Conservation (phyloP, 2,797 vertebrate species). For the Catamblyrhynchus diadema region DNA sequence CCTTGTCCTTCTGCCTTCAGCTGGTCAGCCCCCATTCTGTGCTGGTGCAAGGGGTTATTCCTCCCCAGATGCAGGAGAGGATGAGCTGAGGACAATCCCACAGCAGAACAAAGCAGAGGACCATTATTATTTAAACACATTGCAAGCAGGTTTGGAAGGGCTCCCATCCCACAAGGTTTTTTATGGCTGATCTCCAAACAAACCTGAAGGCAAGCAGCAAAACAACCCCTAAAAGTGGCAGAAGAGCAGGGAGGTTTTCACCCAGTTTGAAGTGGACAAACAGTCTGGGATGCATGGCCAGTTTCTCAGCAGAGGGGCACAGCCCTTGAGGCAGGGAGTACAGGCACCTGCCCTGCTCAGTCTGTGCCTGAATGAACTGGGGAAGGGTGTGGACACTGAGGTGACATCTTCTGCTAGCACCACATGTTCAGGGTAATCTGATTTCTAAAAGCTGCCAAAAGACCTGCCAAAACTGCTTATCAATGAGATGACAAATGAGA, state of each 20-base stretch:
- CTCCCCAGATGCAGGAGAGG: neutral
- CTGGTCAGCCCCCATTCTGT: no score
- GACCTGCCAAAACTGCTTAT: neutral
- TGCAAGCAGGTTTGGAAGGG: neutral
- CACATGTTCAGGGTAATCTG: neutral
- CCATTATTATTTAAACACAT: neutral
- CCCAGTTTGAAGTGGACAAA: neutral
- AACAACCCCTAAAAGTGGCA: neutral
- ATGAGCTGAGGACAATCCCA: neutral
- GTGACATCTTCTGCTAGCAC: neutral
- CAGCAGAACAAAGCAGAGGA: neutral
- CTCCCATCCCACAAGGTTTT: neutral
- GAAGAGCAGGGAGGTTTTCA: neutral
- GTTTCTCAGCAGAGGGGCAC: neutral
- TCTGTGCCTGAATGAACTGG: neutral
- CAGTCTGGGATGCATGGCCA: accelerated
- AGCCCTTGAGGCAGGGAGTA: neutral
- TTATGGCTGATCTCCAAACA: neutral
- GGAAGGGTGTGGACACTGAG: neutral
- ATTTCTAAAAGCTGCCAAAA: neutral
- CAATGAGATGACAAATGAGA: neutral
- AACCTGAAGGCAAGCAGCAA: neutral
- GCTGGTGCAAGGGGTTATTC: neutral
- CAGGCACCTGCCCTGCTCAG: neutral
- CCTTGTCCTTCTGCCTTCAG: neutral